Evolutionary conservation across 1,140 invertebrate species (phyloP), one percentile per base, ranked within the genome.

Genomic region (Colletes latitarsis): DNA sequence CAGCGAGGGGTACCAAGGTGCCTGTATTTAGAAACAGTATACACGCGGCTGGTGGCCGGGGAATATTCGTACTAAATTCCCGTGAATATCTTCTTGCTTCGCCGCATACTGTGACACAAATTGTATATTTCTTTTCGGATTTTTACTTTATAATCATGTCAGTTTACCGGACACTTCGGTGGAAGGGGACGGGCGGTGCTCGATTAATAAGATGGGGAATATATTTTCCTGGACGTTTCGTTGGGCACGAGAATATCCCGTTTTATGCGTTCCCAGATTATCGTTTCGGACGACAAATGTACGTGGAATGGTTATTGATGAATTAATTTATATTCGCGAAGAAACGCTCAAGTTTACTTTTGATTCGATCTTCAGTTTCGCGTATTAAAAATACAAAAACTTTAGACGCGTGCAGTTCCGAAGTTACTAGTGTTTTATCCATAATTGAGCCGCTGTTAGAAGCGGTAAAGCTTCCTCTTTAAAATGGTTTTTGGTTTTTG

Each of bases 1-100:
- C 82, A 85, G 84, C 82, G 67, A 81, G 82, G 72, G 84, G 83
- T 82, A 83, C 67, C n/a, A 12, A 46, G 55, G 66, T 78, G 67
- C 52, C 52, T 82, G 75, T 64, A 77, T 82, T 82, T 71, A 71
- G 75, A 78, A 53, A 66, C 67, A 30, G 6, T 66, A 30, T 58
- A 66, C 67, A 19, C 80, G n/a, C 80, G 57, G 80, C 80, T 82
- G 80, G 78, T 81, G 78, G 79, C 66, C 75, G 17, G 8, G 15
- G 43, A 43, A 77, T 77, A 66, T 70, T 78, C 75, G 8, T 46
- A 82, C 74, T 82, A 77, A 82, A 82, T 66, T 64, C 60, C 19
- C 60, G 21, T 52, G 66, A 43, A 78, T 82, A 66, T 82, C 75
- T 77, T 58, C 55, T 82, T 64, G 52, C 43, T 0, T 6, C 19